Evolutionary conservation across 2,797 vertebrate genomes (phyloP), one percentile per base, ranked within the genome.

Genomic region (Triplophysa yarkandensis): DNA sequence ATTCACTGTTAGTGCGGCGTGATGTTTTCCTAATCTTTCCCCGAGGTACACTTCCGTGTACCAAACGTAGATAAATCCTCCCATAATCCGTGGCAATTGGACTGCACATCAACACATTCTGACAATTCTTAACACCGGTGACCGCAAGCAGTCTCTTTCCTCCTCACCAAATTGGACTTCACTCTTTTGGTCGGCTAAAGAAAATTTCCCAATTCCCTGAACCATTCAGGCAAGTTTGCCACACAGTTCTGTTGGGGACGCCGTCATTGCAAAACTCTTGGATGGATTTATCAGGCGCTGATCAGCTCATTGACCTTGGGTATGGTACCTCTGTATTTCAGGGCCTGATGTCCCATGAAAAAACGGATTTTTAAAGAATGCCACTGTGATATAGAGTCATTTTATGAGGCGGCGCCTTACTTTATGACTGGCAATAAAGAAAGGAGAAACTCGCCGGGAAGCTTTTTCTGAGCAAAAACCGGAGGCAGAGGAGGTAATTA

Each of bases 391-490:
- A 86, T 83, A 86, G 82, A 85, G 81, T 82, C 80, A 77, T 82
- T 90, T 88, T 87, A 90, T 83, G 83, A 85, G 83, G 82, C 36
- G 5, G 80, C 70, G 71, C 82, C 77, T 52, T 82, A 80, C 83
- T 90, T 90, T 88, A 89, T 82, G 82, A 78, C 77, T 32, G 7
- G 66, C 80, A 83, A 81, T 89, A 88, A 88, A 89, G 80, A 71
- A 61, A 71, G 50, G 39, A 81, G 74, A 82, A 83, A 87, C 79
- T 80, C 76, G 54, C 48, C 50, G 30, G 83, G 84, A 91, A 85
- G 83, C 77, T 86, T 89, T 88, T 89, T 83, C 79, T 87, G 85
- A 85, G 86, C 83, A 86, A 87, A 72, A 91, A 86, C 82, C 83
- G 71, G 74, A 83, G 83, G 87, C 82, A 78, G 82, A 8, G 41